phyloP scores from a whole-genome alignment of 1,140 invertebrate species.

The Episyrphus balteatus region DNA sequence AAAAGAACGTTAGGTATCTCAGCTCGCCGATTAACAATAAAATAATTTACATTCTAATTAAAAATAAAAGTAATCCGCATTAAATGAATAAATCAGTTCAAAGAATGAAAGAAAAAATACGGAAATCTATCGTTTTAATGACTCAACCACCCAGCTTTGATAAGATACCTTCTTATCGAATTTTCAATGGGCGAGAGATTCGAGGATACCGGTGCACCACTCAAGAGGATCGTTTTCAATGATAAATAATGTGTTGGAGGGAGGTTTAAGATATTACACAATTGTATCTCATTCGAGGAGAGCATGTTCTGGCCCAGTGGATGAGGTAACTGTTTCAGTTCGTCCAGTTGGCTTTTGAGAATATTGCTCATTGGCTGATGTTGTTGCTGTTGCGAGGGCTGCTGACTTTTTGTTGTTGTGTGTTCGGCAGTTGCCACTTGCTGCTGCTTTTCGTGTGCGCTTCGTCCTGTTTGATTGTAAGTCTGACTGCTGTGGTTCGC shows the following conservation, averaged over 20 bases:
- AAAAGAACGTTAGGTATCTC: no score
- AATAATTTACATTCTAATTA: neutral
- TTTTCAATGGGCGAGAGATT: conserved; percentile 25
- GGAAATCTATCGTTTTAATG: conserved; percentile 12
- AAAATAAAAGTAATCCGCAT: neutral
- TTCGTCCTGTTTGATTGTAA: neutral
- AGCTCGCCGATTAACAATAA: no score
- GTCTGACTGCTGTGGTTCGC: conserved; percentile 11
- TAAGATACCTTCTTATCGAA: conserved; percentile 33
- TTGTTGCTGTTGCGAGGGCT: conserved; percentile 12
- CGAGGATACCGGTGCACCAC: conserved; percentile 23
- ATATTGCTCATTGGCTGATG: conserved; percentile 19
- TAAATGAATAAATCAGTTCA: no score
- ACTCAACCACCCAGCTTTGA: conserved; percentile 35
- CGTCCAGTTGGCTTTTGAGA: conserved; percentile 27
- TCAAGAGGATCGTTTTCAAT: conserved; percentile 42
- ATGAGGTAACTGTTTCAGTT: conserved; percentile 23
- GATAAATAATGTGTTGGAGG: conserved; percentile 45
- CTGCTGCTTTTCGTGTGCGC: conserved; percentile 10
- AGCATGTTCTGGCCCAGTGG: conserved; percentile 33
- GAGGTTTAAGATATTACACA: conserved; percentile 43
- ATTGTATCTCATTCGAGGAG: conserved; percentile 36
- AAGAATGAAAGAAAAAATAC: neutral
- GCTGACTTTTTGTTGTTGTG: conserved; percentile 7
- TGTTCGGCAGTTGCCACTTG: conserved; percentile 10